Conservation (phyloP, 30 jellyfish, hydroid and myxozoan genomes). For the Morbakka virulenta region DNA sequence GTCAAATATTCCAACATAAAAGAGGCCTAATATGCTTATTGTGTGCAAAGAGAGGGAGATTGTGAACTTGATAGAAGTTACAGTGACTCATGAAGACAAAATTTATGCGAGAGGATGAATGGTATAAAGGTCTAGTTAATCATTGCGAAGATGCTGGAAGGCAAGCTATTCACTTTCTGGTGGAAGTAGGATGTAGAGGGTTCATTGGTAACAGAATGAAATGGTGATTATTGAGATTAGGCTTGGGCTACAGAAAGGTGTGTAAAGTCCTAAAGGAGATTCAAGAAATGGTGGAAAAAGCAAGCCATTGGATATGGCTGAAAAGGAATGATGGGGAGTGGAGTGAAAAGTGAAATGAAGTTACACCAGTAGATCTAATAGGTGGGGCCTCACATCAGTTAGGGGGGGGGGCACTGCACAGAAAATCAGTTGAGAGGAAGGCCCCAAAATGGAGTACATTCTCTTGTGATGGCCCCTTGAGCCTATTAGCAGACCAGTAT, state of each 20-base stretch:
- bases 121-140: not conserved
- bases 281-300: not conserved
- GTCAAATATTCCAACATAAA: not conserved
- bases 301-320: not conserved
- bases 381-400: not conserved
- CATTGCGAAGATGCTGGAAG: not conserved
- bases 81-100: not conserved
- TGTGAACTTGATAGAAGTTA: not conserved
- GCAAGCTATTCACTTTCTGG: not conserved
- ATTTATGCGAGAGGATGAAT: not conserved
- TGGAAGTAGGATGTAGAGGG: conserved; percentile 4
- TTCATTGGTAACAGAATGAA: conserved; percentile 1
- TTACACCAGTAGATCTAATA: not conserved
- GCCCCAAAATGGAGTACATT: not conserved
- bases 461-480: not conserved
- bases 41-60: not conserved
- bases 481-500: not conserved
- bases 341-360: not conserved
- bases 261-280: not conserved
- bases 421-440: not conserved
- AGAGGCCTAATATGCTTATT: not conserved
- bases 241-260: not conserved
- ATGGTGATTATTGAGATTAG: not conserved
- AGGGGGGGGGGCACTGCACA: not conserved
- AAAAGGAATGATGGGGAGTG: not conserved